Evolutionary conservation across 2,888 invertebrate species (phyloP), one percentile per base, ranked within the genome.

Genomic region (Oeneis ivallda): DNA sequence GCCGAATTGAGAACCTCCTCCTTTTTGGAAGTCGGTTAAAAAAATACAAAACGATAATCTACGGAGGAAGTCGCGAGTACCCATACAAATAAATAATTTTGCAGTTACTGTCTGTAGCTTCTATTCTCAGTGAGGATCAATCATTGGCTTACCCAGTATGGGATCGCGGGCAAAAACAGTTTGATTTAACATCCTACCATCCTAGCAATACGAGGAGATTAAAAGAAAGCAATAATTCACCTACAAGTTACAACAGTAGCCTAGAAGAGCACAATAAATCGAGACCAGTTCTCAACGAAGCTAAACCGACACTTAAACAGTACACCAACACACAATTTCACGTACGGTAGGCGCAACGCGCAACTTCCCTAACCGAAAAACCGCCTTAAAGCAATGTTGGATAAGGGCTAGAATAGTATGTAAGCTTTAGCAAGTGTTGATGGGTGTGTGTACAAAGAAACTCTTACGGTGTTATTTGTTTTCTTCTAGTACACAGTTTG

Each of bases 201-300:
- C 49, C 19, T 26, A 13, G 11, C 49, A 50, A 39, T 56, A 56
- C 56, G 13, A 39, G 39, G 32, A 39, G 60, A 49, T 60, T 49
- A 49, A 49, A 60, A 60, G 60, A 50, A 60, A 60, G 60, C 60
- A 50, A 60, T 60, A 60, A 49, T 17, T 60, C 37, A 60, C 32
- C 26, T 34, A 26, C 26, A 26, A 26, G 26, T 26, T 26, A 32
- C 49, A 60, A 7, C 60, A 60, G 60, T 50, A 60, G 60, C 60
- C 19, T 17, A 34, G 49, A 60, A 60, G 49, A 45, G 58, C 37
- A 60, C 60, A 15, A 65, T 67, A 67, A 67, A 65, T 65, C 65
- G 67, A 47, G 43, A 65, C 58, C 67, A 53, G 65, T 45, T 62
- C 61, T 62, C 62, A 53, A 58, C 67, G 65, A 57, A 65, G 61